Evolutionary conservation across 2,113 vertebrate genomes (phyloP), one percentile per base, ranked within the genome.

Genomic region (Onychostruthus taczanowskii): DNA sequence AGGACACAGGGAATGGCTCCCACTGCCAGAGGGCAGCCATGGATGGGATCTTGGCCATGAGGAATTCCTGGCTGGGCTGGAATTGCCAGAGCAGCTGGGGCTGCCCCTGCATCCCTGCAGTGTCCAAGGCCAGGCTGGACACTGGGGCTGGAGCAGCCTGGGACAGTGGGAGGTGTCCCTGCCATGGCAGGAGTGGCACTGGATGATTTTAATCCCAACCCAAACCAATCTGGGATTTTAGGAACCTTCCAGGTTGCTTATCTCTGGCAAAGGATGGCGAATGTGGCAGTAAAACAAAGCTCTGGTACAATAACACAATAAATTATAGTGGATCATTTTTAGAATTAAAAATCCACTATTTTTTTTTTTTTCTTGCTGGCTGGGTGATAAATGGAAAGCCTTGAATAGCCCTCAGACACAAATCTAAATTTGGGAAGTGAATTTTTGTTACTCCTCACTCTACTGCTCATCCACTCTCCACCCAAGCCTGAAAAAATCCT

Each of bases 1-100:
- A 80, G 66, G 24, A 72, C 1, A 0, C 75, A 87, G 85, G 75
- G 41, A 87, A 49, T 78, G 84, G 39, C 64, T 87, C 13, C 53
- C 31, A 61, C 0, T 69, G 84, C 6, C 13, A 77, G 3, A 68
- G 62, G 62, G 59, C 18, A 66, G 61, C 1, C 5, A 0, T 13
- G 20, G 72, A 1, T 67, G 62, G 73, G 64, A 53, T 4, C 0
- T 21, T 39, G 84, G 84, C 20, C 6, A 70, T n/a, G 21, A 21
- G 56, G 37, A 44, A 68, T 86, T 76, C 1, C 33, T 78, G 74
- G 0, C 46, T 87, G 61, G 46, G 46, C 2, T 55, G n/a, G 41
- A 5, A 84, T 63, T n/a, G 2, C 66, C 66, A 79, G 66, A 72
- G 64, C 1, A 69, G 21, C 62, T 86, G 62, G 10, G 53, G 72